These are phyloP conservation scores for Asbolus verrucosus DNA, from an alignment of 1,140 invertebrate genomes.

Conservation along the genomic window DNA sequence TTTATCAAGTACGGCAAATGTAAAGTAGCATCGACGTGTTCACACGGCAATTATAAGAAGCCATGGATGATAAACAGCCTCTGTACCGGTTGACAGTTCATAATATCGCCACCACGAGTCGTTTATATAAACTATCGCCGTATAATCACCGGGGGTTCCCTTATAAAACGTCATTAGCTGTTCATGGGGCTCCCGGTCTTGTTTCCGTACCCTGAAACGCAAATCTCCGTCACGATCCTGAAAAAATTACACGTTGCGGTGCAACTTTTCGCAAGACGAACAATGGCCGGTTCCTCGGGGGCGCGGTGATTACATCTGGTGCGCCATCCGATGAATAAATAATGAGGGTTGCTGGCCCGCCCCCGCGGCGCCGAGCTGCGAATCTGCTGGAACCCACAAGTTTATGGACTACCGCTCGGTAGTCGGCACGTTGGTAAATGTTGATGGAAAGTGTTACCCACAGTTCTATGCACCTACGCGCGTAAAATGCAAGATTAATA, in stretches of 20 bases:
- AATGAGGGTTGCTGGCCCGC: slow-evolving; percentile 26
- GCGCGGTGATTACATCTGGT: slow-evolving; percentile 13
- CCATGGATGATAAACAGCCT: slow-evolving; percentile 47
- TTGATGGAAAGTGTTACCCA: slow-evolving; percentile 38
- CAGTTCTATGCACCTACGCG: slow-evolving; percentile 18
- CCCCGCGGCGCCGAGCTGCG: slow-evolving; percentile 14
- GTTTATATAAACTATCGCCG: slow-evolving; percentile 43
- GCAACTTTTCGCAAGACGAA: neutral
- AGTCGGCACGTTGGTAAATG: slow-evolving; percentile 28
- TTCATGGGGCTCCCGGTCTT: slow-evolving; percentile 38
- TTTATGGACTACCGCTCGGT: slow-evolving; percentile 41
- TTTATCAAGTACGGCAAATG: slow-evolving; percentile 42
- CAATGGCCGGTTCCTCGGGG: neutral
- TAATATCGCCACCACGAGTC: slow-evolving; percentile 47
- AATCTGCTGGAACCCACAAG: slow-evolving; percentile 7
- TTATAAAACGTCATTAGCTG: slow-evolving; percentile 36
- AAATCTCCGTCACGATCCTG: slow-evolving; percentile 13
- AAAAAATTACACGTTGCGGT: slow-evolving; percentile 15
- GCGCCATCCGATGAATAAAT: slow-evolving; percentile 27
- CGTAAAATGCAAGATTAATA: slow-evolving; percentile 42
- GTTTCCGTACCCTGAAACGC: neutral
- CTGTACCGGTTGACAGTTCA: slow-evolving; percentile 46
- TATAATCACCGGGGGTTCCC: slow-evolving; percentile 43
- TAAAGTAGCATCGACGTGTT: slow-evolving; percentile 49
- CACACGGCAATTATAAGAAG: slow-evolving; percentile 52